Base-by-base conservation (phyloP, 2,113 vertebrate species). In the Pipra filicauda region DNA sequence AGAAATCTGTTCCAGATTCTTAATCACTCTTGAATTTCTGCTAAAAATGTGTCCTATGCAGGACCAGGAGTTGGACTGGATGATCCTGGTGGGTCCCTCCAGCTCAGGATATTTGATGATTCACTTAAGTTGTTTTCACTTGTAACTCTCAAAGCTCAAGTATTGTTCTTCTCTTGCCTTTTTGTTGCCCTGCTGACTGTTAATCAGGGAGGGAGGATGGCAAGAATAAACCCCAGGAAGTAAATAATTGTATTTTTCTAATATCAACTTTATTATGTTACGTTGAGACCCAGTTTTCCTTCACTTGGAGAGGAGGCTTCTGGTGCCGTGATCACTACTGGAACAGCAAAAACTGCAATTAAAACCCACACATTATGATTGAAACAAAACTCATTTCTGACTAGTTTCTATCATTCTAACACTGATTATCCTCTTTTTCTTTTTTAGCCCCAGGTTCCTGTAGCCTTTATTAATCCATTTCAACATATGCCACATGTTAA, bases 71-170 rank as follows among this genome's bases (percentile, higher is more conserved):
- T 14, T n/a, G 39, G 28, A 13, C 15, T 26, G 2, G 11, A 8
- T 39, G 39, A 58, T 46, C 33, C 33, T 23, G 74, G 26, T 86
- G 33, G 4, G 13, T n/a, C 8, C 35, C 28, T 13, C 44, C 44
- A 31, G 1, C n/a, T n/a, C 37, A 14, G n/a, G 18, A 21, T 22
- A 5, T n/a, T 41, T 48, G 4, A 0, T 5, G 30, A 22, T 39
- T 91, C 13, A 33, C 4, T 85, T 66, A 2, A 6, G 14, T 16
- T 70, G 20, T 19, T 69, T 57, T 75, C 31, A 12, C 6, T 52
- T 37, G 8, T 35, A 43, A 20, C 15, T 31, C 8, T 59, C 31
- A 55, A 57, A 81, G 7, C n/a, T 59, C 41, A 46, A 39, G 10
- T 6, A 8, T 31, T 14, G 7, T 12, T 77, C 52, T 72, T 24